A percentile compares a stretch with the other conserved stretches of the same genome.
These are phyloP conservation scores for Sebastes fasciatus DNA, from an alignment of 2,113 vertebrate genomes.

Conservation along the genomic window DNA sequence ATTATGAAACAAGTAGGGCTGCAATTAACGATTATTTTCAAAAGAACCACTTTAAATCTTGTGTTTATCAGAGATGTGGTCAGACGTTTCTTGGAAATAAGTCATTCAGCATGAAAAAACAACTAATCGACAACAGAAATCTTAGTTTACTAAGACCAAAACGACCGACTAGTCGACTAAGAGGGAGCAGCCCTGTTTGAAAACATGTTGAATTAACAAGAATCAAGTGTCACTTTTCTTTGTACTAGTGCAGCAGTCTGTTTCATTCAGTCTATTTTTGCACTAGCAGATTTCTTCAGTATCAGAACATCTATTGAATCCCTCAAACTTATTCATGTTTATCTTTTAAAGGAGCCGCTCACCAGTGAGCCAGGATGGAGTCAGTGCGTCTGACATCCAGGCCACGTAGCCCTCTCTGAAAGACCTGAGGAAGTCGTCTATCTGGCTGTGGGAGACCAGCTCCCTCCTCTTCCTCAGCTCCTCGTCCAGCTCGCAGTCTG, in stretches of 20 bases:
- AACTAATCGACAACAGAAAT: too few species aligned
- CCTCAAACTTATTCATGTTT: background rate
- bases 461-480: conserved; percentile 79
- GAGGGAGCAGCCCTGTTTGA: background rate
- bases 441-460: conserved; percentile 73
- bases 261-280: background rate
- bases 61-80: too few species aligned
- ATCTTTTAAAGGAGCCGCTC: conserved; percentile 11
- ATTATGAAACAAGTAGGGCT: background rate
- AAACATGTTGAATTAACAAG: background rate
- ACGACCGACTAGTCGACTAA: too few species aligned
- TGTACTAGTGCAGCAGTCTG: background rate
- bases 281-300: background rate
- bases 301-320: background rate
- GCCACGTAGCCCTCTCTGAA: conserved; percentile 77
- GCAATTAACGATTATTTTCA: too few species aligned
- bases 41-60: too few species aligned
- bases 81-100: too few species aligned
- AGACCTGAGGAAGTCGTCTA: conserved; percentile 78
- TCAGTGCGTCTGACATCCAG: conserved; percentile 81
- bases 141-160: too few species aligned
- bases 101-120: too few species aligned
- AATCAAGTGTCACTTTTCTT: background rate
- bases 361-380: conserved; percentile 85
- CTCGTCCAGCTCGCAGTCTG: conserved; percentile 76